Conservation (phyloP, 2,797 vertebrate genomes). For the Oreonectes daqikongensis region DNA sequence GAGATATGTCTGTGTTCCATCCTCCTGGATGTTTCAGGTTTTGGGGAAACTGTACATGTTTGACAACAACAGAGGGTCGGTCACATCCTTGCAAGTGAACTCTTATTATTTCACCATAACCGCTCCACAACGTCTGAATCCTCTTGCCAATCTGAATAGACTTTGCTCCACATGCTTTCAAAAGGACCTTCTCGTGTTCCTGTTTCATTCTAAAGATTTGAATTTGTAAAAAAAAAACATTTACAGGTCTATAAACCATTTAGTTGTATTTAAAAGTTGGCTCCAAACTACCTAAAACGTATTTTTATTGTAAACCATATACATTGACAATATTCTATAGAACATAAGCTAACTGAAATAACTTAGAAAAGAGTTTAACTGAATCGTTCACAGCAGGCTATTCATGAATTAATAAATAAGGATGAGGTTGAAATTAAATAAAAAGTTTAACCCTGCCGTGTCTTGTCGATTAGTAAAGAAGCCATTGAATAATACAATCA, state of each 20-base stretch:
- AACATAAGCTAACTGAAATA: not conserved
- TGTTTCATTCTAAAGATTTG: conserved; percentile 67
- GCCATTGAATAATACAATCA: not conserved
- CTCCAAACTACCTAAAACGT: not conserved
- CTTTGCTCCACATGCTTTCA: conserved; percentile 70
- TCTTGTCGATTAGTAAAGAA: not conserved
- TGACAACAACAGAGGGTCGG: conserved; percentile 74
- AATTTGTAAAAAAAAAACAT: not conserved
- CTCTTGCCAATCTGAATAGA: conserved; percentile 65
- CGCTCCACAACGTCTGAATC: conserved; percentile 79
- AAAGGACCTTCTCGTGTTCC: conserved; percentile 71
- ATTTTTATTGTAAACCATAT: not conserved
- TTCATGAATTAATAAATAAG: not conserved
- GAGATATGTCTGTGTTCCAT: conserved; percentile 72
- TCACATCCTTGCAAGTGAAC: conserved; percentile 72
- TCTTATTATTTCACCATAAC: conserved; percentile 76
- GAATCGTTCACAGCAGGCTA: not conserved
- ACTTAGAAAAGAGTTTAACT: not conserved
- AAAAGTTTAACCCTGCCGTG: not conserved
- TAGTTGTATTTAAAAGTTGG: not conserved
- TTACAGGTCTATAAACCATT: not conserved
- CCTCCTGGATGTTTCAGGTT: conserved; percentile 64
- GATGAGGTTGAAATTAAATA: not conserved
- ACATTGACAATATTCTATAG: not conserved
- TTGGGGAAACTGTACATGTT: conserved; percentile 74